Percentiles rank a stretch among this genome's conserved stretches.
phyloP scores from a whole-genome alignment of 35 echinoderm and acorn worm species.

The Ophiothrix spiculata region DNA sequence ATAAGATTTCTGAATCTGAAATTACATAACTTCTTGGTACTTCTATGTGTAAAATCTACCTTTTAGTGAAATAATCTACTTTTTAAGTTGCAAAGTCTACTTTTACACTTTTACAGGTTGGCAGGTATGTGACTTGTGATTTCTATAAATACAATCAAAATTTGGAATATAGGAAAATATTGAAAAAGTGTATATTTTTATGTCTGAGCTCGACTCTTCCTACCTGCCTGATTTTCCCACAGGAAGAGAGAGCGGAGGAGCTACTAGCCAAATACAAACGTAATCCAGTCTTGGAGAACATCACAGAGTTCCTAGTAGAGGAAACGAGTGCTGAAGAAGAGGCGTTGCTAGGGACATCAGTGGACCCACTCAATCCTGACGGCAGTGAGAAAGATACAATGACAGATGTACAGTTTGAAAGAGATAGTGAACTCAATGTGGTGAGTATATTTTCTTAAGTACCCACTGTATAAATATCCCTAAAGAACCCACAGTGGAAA shows the following conservation, averaged over 20 bases:
- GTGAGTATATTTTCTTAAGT: slow-evolving; percentile 28
- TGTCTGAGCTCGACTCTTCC: neutral
- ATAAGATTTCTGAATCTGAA: too few relatives aligned
- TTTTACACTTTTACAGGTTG: too few relatives aligned
- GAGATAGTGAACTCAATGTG: slow-evolving; percentile 61
- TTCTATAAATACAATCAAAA: too few relatives aligned
- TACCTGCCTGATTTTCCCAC: neutral
- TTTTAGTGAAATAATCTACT: too few relatives aligned
- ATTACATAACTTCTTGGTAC: too few relatives aligned
- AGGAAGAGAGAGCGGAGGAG: slow-evolving; percentile 31
- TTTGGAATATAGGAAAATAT: too few relatives aligned
- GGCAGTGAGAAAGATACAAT: slow-evolving; percentile 22
- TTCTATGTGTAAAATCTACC: too few relatives aligned
- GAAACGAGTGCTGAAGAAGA: slow-evolving; percentile 96
- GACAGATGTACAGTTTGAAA: slow-evolving; percentile 70
- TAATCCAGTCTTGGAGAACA: slow-evolving; percentile 98
- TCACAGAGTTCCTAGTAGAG: slow-evolving; percentile 95
- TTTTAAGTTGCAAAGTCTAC: too few relatives aligned
- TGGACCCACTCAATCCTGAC: slow-evolving; percentile 62
- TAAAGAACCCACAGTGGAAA: too few relatives aligned
- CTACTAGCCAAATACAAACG: slow-evolving; percentile 39
- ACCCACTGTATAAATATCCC: too few relatives aligned
- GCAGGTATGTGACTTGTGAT: too few relatives aligned
- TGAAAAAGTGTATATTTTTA: neutral
- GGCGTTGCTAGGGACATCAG: slow-evolving; percentile 64